Conservation (phyloP, 2,113 vertebrate species). For the Acanthisitta chloris region DNA sequence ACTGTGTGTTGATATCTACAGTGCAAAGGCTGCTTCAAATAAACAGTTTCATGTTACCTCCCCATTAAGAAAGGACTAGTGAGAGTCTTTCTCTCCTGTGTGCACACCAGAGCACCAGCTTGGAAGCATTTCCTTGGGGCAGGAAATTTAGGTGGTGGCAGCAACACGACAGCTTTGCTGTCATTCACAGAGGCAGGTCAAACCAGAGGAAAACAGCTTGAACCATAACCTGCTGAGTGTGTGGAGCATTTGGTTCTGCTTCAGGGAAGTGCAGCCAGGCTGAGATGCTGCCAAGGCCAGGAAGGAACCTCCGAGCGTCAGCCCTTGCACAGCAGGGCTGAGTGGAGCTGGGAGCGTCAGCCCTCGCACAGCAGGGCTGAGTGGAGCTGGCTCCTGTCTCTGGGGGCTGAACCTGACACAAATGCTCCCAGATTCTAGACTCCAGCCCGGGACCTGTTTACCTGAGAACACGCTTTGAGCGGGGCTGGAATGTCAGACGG, state of each 20-base stretch:
- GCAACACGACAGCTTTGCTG: not conserved
- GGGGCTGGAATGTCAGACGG: not conserved
- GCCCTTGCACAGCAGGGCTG: not conserved
- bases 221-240: not conserved
- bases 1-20: not conserved
- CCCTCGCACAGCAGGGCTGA: not conserved
- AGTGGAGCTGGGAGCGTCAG: too few species aligned
- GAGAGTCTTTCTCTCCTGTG: not conserved
- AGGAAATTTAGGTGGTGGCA: not conserved
- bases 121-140: not conserved
- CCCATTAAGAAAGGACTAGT: not conserved
- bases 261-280: not conserved
- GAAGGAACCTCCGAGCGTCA: not conserved
- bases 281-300: not conserved
- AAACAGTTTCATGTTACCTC: not conserved
- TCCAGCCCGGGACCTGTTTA: not conserved
- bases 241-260: not conserved
- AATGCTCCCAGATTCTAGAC: not conserved
- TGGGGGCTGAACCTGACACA: not conserved
- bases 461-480: not conserved
- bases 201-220: not conserved
- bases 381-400: not conserved
- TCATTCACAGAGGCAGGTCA: not conserved
- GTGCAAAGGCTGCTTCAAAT: not conserved
- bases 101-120: not conserved